Percentiles rank a stretch among this genome's conserved stretches.
These are phyloP conservation scores for Xyrauchen texanus DNA, from an alignment of 2,113 vertebrate species.

Conservation along the genomic window DNA sequence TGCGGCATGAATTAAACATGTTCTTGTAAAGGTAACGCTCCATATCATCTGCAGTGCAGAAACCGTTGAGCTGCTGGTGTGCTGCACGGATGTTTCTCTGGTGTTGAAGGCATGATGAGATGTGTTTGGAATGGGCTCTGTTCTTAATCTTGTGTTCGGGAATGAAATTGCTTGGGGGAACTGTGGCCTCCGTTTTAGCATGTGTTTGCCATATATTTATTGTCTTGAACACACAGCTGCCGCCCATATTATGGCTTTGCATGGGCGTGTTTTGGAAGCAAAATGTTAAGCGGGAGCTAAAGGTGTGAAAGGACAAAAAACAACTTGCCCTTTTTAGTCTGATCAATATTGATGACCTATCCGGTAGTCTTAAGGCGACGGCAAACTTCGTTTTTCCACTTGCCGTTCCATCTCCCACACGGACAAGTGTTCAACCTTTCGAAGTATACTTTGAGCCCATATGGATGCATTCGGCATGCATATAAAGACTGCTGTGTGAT, in stretches of 20 bases:
- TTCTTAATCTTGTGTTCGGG: neutral
- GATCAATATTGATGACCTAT: neutral
- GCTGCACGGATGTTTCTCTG: neutral
- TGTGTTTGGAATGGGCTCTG: neutral
- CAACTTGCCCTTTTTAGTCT: neutral
- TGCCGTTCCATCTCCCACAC: no score
- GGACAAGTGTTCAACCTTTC: no score
- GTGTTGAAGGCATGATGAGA: constrained; percentile 8
- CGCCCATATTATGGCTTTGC: constrained; percentile 11
- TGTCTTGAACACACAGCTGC: constrained; percentile 20
- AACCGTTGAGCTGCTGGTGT: neutral
- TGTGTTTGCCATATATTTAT: constrained; percentile 26
- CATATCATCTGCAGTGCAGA: neutral
- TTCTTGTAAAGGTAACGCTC: neutral
- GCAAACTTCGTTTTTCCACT: no score
- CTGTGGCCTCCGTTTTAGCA: constrained; percentile 6
- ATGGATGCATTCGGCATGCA: no score
- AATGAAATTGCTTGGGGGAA: constrained; percentile 10
- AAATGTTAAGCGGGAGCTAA: neutral
- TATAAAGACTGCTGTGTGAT: no score
- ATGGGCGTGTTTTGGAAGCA: neutral
- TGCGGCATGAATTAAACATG: constrained; percentile 21
- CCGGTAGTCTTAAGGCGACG: no score
- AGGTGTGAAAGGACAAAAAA: neutral
- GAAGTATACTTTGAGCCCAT: no score